Conservation (phyloP, 2,113 vertebrate genomes). For the Pionites leucogaster region DNA sequence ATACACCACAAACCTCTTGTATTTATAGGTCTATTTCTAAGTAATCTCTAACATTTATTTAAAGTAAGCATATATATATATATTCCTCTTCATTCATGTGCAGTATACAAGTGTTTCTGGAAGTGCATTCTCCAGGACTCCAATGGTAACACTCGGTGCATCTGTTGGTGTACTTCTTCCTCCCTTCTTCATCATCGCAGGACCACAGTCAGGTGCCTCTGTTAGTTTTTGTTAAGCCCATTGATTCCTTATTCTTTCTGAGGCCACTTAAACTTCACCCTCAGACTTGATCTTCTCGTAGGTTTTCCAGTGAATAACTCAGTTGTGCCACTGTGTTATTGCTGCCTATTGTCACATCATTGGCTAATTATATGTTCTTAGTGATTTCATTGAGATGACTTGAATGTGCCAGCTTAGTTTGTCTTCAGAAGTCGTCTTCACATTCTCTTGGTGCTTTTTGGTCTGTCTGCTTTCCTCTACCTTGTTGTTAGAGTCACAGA, state of each 20-base stretch:
- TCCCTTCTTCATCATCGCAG: not conserved
- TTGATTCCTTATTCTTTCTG: not conserved
- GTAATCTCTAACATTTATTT: not conserved
- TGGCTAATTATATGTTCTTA: not conserved
- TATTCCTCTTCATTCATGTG: not conserved
- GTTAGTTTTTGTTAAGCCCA: not conserved
- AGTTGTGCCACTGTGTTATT: not conserved
- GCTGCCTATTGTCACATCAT: not conserved
- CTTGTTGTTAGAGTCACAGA: not conserved
- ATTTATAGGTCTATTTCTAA: not conserved
- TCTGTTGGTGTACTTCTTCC: not conserved
- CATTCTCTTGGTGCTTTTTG: not conserved
- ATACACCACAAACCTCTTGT: not conserved
- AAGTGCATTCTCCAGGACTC: not conserved
- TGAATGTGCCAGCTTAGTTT: not conserved
- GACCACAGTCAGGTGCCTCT: accelerated
- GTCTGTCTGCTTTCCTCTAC: not conserved
- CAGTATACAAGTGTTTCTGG: not conserved
- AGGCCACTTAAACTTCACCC: not conserved
- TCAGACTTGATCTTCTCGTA: not conserved
- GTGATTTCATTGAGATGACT: not conserved
- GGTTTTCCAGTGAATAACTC: not conserved
- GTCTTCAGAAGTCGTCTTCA: not conserved
- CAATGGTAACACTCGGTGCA: not conserved
- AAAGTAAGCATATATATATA: not conserved